Evolutionary conservation across 2,888 invertebrate species (phyloP).

Genomic region (Yponomeuta sedellus): DNA sequence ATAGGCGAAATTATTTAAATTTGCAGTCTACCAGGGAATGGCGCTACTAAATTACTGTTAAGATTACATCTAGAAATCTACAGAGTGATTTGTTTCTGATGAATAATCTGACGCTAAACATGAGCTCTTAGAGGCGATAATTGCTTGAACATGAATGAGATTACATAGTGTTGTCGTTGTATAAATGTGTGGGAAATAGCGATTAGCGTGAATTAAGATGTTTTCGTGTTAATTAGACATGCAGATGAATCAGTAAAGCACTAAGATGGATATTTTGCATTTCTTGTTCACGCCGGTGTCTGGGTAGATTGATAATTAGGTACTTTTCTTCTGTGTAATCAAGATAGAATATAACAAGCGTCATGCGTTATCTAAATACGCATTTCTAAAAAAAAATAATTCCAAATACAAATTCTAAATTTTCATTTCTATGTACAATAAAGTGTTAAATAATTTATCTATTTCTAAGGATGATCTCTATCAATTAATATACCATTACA

Average conservation of each 20-base stretch:
- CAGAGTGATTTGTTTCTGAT: conserved; percentile 5
- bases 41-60: background rate
- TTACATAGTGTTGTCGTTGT: background rate
- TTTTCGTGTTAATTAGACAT: conserved; percentile 5
- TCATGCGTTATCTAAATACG: no score
- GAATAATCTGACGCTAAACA: background rate
- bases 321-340: no score
- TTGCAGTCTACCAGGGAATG: no score
- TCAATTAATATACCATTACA: no score
- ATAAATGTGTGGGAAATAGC: conserved; percentile 1
- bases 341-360: no score
- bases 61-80: conserved; percentile 6
- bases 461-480: no score
- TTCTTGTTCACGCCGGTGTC: background rate
- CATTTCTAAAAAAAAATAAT: no score
- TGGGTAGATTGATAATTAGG: background rate
- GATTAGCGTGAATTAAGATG: background rate
- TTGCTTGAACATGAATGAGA: conserved; percentile 5
- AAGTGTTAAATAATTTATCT: no score
- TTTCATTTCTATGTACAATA: no score
- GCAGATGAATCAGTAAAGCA: background rate
- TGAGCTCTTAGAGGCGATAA: background rate
- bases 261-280: background rate
- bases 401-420: no score
- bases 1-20: no score